A percentile compares a stretch with the other conserved stretches of the same genome.
These are phyloP conservation scores for Cheilosia pagana DNA, from an alignment of 2,888 invertebrate species.

Conservation along the genomic window DNA sequence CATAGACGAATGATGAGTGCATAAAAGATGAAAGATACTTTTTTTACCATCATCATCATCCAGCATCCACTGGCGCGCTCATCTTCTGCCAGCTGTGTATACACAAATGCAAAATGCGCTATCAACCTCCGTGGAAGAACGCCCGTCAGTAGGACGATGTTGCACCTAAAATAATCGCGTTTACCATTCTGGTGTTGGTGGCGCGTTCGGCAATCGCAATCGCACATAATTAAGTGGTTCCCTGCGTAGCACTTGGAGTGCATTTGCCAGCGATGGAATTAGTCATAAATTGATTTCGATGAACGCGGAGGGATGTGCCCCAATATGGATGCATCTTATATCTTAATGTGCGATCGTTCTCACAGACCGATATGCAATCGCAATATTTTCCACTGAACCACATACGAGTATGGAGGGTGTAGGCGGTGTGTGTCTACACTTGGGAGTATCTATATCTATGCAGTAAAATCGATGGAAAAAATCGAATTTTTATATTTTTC, in stretches of 20 bases:
- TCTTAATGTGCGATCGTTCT: conserved; percentile 73
- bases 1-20: conserved; percentile 59
- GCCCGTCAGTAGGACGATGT: conserved; percentile 66
- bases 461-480: conserved; percentile 33
- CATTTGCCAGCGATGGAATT: conserved; percentile 74
- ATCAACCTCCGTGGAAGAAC: conserved; percentile 31
- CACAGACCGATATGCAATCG: conserved; percentile 58
- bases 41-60: no score
- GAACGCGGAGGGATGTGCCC: conserved; percentile 68
- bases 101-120: conserved; percentile 2
- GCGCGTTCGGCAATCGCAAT: conserved; percentile 58
- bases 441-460: conserved; percentile 39
- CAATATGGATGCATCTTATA: conserved; percentile 70
- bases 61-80: conserved; percentile 12
- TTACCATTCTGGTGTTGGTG: conserved; percentile 66
- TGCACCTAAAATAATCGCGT: conserved; percentile 71
- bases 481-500: conserved; percentile 60
- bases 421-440: conserved; percentile 45
- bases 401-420: conserved; percentile 25
- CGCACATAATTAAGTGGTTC: conserved; percentile 75
- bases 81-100: conserved; percentile 33
- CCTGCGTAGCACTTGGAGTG: conserved; percentile 64
- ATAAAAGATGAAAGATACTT: conserved; percentile 42
- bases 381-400: conserved; percentile 32
- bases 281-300: conserved; percentile 75